Percentiles rank a stretch among this genome's conserved stretches.
These are phyloP conservation scores for Sitophilus oryzae DNA, from an alignment of 1,140 invertebrate species.

Conservation along the genomic window DNA sequence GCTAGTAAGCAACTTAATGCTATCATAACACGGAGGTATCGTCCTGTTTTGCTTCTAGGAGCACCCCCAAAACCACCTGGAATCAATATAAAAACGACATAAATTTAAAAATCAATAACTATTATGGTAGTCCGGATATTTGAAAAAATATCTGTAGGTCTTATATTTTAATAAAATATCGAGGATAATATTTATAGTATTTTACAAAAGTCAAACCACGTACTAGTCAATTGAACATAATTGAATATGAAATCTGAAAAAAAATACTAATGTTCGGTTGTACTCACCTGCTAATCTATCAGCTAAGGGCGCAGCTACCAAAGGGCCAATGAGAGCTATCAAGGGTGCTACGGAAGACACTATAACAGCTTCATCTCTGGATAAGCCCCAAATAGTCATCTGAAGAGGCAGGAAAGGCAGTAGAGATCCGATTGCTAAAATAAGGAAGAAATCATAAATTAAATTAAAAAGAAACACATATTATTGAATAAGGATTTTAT, in stretches of 20 bases:
- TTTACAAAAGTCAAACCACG: neutral
- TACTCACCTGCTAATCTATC: conserved; percentile 51
- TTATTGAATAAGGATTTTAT: neutral
- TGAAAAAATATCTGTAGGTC: too few species aligned
- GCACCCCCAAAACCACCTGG: conserved; percentile 43
- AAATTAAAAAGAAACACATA: conserved; percentile 19
- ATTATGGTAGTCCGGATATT: neutral
- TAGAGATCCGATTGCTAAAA: conserved; percentile 65
- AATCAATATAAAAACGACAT: conserved; percentile 29
- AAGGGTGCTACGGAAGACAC: conserved; percentile 69
- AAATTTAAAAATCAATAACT: neutral
- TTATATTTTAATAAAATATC: too few species aligned
- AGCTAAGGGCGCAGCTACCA: conserved; percentile 61
- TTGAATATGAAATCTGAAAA: neutral
- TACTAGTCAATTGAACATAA: neutral
- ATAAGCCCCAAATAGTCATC: conserved; percentile 64
- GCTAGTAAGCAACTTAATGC: conserved; percentile 59
- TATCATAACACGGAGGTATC: conserved; percentile 61
- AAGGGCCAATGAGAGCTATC: conserved; percentile 62
- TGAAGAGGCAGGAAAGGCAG: conserved; percentile 69
- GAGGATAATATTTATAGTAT: too few species aligned
- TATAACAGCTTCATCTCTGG: conserved; percentile 59
- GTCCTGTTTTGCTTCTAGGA: conserved; percentile 41
- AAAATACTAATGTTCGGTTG: too few species aligned
- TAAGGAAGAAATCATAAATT: conserved; percentile 26